Conservation (phyloP, 1,140 invertebrate genomes). For the Drosophila parabipectinata region DNA sequence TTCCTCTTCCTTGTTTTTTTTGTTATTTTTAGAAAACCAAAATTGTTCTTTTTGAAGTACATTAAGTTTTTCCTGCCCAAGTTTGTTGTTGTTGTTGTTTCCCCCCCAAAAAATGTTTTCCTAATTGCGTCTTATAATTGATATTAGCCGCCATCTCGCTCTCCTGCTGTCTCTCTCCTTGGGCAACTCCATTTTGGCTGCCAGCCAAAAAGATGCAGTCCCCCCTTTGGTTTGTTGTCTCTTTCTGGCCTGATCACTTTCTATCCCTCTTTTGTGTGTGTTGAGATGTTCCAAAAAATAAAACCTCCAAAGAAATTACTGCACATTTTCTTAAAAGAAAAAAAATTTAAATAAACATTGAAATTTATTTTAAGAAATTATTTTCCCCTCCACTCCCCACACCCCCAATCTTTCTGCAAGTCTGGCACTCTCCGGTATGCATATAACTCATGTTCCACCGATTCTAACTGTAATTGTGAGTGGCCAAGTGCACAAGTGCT, state of each 20-base stretch:
- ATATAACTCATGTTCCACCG: slow-evolving; percentile 28
- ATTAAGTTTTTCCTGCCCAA: neutral
- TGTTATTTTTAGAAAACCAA: neutral
- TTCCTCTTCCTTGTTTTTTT: neutral
- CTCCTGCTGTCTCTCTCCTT: neutral
- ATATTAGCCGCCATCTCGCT: slow-evolving; percentile 43
- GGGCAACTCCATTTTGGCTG: slow-evolving; percentile 52
- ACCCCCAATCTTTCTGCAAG: neutral
- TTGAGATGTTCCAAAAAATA: slow-evolving; percentile 19
- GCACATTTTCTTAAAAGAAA: slow-evolving; percentile 15
- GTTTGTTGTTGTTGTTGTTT: slow-evolving; percentile 18
- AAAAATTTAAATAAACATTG: slow-evolving; percentile 15
- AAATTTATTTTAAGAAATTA: slow-evolving; percentile 58
- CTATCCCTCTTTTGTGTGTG: slow-evolving; percentile 13
- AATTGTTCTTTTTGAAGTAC: slow-evolving; percentile 13
- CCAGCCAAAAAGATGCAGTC: slow-evolving; percentile 60
- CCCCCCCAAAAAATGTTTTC: slow-evolving; percentile 36
- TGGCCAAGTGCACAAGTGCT: slow-evolving; percentile 69
- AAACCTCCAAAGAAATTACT: slow-evolving; percentile 26
- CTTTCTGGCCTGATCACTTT: slow-evolving; percentile 3
- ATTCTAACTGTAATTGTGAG: slow-evolving; percentile 68
- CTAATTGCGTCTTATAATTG: slow-evolving; percentile 69
- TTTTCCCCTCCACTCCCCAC: neutral
- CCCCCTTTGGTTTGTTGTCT: neutral
- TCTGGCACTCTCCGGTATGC: neutral